Conservation (phyloP, 2,113 vertebrate genomes). For the Carassius carassius region DNA sequence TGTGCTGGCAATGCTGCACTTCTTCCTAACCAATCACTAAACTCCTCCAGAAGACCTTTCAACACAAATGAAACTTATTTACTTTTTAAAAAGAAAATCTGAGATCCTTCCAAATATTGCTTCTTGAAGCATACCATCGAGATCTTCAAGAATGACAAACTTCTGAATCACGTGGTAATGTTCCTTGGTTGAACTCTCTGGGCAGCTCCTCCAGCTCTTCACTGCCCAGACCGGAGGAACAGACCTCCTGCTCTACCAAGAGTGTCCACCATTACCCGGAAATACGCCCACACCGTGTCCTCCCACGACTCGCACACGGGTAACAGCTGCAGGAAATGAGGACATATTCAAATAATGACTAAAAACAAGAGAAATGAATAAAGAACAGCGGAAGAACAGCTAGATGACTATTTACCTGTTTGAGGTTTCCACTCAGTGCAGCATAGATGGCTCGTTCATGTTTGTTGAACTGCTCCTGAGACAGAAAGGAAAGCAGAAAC, state of each 20-base stretch:
- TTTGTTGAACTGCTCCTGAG: conserved; percentile 82
- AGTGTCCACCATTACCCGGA: conserved; percentile 94
- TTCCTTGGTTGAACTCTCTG: conserved; percentile 88
- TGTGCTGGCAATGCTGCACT: conserved; percentile 84
- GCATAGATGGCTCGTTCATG: conserved; percentile 95
- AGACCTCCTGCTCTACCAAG: conserved; percentile 93
- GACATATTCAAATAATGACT: conserved; percentile 23
- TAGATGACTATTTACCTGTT: conserved; percentile 77
- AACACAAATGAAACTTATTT: neutral
- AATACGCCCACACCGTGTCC: conserved; percentile 94
- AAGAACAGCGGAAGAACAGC: too few relatives aligned
- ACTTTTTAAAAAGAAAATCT: neutral
- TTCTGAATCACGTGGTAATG: conserved; percentile 97
- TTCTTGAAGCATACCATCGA: conserved; percentile 79
- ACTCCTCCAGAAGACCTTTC: conserved; percentile 90
- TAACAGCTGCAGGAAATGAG: conserved; percentile 77
- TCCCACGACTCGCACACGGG: conserved; percentile 96
- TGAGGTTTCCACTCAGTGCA: conserved; percentile 93
- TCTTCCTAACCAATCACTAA: conserved; percentile 86
- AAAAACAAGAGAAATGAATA: neutral
- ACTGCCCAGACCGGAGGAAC: conserved; percentile 81
- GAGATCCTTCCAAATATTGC: neutral
- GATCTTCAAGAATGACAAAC: conserved; percentile 90
- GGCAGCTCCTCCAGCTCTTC: conserved; percentile 89
- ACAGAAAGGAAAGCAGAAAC: neutral